Percentiles rank a stretch among this genome's conserved stretches.
Evolutionary conservation across 35 echinoderm and acorn worm genomes (phyloP).

Genomic region (Strongylocentrotus purpuratus): DNA sequence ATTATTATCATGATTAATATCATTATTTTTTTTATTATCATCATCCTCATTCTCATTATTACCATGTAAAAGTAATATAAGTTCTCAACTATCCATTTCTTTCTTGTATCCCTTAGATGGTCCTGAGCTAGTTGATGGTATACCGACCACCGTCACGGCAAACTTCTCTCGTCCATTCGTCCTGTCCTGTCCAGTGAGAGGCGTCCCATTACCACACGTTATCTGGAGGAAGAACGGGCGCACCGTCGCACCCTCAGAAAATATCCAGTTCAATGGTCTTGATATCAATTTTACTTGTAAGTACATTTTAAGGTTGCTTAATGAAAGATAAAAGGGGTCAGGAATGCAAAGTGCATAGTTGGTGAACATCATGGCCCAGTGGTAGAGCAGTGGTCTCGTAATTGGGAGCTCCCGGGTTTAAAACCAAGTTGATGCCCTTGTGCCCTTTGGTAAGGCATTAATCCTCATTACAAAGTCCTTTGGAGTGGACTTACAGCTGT

Average conservation of each 20-base stretch:
- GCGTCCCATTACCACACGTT: neutral
- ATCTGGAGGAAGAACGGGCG: conserved; percentile 39
- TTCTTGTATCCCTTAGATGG: neutral
- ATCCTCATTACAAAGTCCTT: too few relatives aligned
- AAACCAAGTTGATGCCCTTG: too few relatives aligned
- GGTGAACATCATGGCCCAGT: too few relatives aligned
- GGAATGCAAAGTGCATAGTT: too few relatives aligned
- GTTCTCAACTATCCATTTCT: too few relatives aligned
- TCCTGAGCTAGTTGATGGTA: neutral
- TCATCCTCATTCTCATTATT: neutral
- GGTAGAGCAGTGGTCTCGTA: too few relatives aligned
- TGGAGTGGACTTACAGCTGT: too few relatives aligned
- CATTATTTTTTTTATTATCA: neutral
- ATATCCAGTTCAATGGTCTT: neutral
- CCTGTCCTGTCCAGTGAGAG: conserved; percentile 42
- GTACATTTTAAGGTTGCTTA: neutral
- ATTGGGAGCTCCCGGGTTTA: too few relatives aligned
- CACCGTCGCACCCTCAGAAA: neutral
- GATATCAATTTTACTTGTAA: conserved; percentile 6
- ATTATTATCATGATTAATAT: neutral
- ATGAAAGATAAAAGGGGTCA: too few relatives aligned
- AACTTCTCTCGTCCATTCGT: conserved; percentile 1
- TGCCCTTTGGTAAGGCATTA: too few relatives aligned
- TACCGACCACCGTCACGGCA: neutral
- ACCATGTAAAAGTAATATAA: too few relatives aligned